Evolutionary conservation across 2,113 vertebrate species (phyloP).

Genomic region (Tetrao urogallus): DNA sequence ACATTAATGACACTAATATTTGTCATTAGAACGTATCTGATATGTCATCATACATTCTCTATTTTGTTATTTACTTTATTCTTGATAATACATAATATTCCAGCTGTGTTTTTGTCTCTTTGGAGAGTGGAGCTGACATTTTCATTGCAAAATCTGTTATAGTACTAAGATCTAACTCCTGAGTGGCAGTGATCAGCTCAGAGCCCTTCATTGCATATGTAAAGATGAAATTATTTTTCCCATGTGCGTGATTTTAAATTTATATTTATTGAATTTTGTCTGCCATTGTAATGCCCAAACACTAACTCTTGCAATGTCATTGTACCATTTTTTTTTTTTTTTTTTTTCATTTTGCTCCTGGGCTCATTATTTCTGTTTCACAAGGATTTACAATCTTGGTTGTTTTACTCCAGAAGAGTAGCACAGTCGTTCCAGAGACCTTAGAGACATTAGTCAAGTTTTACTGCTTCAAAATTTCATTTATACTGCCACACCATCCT

Average conservation of each 20-base stretch:
- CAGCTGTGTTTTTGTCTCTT: not conserved
- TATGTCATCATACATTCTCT: not conserved
- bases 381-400: not conserved
- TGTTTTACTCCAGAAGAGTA: not conserved
- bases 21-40: not conserved
- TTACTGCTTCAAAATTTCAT: not conserved
- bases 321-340: not conserved
- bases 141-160: not conserved
- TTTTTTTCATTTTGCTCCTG: not conserved
- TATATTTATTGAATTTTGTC: not conserved
- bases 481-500: not conserved
- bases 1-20: not conserved
- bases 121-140: not conserved
- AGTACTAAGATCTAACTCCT: not conserved
- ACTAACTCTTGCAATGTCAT: not conserved
- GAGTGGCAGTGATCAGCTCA: not conserved
- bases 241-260: not conserved
- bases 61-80: not conserved
- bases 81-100: not conserved
- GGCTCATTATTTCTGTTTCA: not conserved
- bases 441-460: not conserved
- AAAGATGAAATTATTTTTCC: slow-evolving; percentile 17
- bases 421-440: not conserved
- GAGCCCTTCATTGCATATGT: not conserved
- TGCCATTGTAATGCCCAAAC: not conserved